Evolutionary conservation across 2,888 invertebrate species (phyloP), one percentile per base, ranked within the genome.

Genomic region (Papilio elwesi): DNA sequence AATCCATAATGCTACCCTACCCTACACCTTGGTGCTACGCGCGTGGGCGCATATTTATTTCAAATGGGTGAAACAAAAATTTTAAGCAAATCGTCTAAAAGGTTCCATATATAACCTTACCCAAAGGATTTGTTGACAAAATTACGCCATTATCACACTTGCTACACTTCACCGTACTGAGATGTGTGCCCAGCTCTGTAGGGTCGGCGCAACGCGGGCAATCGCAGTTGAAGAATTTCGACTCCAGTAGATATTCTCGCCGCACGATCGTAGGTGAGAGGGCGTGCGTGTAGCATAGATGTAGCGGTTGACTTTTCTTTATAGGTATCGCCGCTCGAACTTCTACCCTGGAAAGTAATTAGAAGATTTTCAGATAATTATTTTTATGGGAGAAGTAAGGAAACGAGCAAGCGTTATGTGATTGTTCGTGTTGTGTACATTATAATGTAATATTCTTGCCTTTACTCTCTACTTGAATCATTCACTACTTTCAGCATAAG

Each of bases 221-320:
- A 48, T 94, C 94, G 86, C 98, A 98, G 16, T 94, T 94, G 86
- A 98, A 98, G 88, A 96, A 97, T 93, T 98, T 98, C 47, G 97
- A 96, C 81, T 96, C 95, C 69, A 94, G 90, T 5, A 98, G 90
- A 83, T 95, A 95, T 76, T 95, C 95, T 64, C 97, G 94, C 0
- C 98, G 94, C 52, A 95, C 88, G 13, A 96, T 82, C 0, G 98
- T 98, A 0, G 97, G 97, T 71, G 96, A 95, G 26, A 98, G 86
- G 0, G 96, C 95, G 83, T 97, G 95, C 0, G 97, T 97, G 87
- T 98, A 98, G 78, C 96, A 96, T 74, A 97, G 95, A 79, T 95
- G 95, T 36, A 98, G 90, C 78, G 95, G 94, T 4, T 95, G 95
- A 0, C 95, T 96, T 63, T 95, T 93, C 52, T 95, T 93, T 52